Conservation (phyloP, 2,797 vertebrate genomes). For the Emys orbicularis region DNA sequence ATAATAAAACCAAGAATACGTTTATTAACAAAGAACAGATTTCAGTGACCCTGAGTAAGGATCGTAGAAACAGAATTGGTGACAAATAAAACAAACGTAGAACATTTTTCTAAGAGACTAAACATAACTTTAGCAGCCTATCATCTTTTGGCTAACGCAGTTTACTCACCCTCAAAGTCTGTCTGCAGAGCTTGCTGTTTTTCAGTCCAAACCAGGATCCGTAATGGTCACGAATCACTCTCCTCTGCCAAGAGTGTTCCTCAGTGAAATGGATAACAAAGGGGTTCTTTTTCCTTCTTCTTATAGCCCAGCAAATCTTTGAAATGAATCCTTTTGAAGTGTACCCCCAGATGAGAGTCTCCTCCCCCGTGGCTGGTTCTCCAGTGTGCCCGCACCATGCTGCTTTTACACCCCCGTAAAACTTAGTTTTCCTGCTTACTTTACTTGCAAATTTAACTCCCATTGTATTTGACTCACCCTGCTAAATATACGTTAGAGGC, state of each 20-base stretch:
- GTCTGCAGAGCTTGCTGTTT: neutral
- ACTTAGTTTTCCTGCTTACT: neutral
- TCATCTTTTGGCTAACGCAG: neutral
- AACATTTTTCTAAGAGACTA: neutral
- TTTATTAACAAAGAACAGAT: neutral
- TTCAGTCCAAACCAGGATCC: neutral
- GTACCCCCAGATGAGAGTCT: neutral
- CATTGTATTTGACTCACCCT: neutral
- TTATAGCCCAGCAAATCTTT: neutral
- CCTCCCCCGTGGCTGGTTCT: neutral
- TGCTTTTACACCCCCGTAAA: neutral
- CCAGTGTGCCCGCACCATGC: neutral
- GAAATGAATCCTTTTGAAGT: neutral
- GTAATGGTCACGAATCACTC: neutral
- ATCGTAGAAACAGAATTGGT: neutral
- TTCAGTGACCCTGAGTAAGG: neutral
- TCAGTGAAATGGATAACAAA: neutral
- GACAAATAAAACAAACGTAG: neutral
- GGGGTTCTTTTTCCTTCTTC: neutral
- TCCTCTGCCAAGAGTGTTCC: neutral
- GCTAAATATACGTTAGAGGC: neutral
- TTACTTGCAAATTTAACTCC: neutral
- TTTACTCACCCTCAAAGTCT: neutral
- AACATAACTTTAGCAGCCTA: neutral
- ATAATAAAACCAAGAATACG: neutral